Conservation (phyloP, 2,797 vertebrate species). For the Diplodus puntazzo region DNA sequence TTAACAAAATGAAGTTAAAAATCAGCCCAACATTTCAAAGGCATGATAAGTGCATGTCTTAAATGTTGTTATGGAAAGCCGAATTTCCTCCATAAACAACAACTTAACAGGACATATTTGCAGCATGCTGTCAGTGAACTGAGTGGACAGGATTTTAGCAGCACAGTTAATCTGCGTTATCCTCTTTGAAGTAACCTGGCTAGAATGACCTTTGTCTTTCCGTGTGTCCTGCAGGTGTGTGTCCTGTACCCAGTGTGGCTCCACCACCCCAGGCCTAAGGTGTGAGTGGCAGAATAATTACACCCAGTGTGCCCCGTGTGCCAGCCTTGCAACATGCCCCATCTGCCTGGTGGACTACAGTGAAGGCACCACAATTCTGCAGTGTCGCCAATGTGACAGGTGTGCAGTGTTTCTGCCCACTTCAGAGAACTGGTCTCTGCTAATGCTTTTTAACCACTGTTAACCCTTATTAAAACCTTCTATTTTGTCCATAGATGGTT, state of each 20-base stretch:
- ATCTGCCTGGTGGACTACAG: slow-evolving; percentile 92
- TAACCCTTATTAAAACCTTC: slow-evolving; percentile 38
- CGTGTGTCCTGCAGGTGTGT: slow-evolving; percentile 90
- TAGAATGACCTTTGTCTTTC: slow-evolving; percentile 56
- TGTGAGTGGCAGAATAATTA: slow-evolving; percentile 99
- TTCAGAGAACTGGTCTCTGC: slow-evolving; percentile 7
- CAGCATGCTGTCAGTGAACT: neutral
- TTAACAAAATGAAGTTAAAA: neutral
- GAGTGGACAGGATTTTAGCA: slow-evolving; percentile 11
- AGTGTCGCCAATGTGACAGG: slow-evolving; percentile 98
- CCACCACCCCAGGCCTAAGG: slow-evolving; percentile 93
- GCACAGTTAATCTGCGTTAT: slow-evolving; percentile 10
- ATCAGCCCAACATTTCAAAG: neutral
- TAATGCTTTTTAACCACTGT: slow-evolving; percentile 23
- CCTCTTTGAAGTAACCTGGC: slow-evolving; percentile 34
- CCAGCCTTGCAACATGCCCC: slow-evolving; percentile 93
- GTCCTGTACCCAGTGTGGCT: slow-evolving; percentile 96
- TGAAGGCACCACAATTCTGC: slow-evolving; percentile 95
- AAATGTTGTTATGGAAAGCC: neutral
- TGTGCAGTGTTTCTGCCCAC: slow-evolving; percentile 72
- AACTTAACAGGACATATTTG: slow-evolving; percentile 2
- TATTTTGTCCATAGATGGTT: slow-evolving; percentile 91
- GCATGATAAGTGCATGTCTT: neutral
- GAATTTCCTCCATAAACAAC: neutral
- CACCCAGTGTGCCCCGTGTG: slow-evolving; percentile 96